phyloP scores from a whole-genome alignment of 2,797 vertebrate genomes.

The Helarctos malayanus region DNA sequence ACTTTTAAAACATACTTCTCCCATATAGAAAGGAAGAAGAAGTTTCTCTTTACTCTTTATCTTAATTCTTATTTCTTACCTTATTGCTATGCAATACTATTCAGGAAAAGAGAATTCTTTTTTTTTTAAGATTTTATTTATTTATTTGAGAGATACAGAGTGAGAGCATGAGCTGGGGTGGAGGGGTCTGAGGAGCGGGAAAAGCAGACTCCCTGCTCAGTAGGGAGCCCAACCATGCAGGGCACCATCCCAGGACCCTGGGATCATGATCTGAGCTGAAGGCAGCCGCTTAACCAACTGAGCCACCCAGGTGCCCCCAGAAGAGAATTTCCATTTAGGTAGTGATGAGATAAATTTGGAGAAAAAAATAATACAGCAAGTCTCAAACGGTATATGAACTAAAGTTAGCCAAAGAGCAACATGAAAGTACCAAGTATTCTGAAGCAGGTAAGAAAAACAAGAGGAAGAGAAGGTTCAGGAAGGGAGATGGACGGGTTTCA shows the following conservation, averaged over 20 bases:
- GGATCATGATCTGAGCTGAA: no score
- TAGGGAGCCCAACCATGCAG: no score
- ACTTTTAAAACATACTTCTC: slow-evolving; percentile 27
- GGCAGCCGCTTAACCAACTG: no score
- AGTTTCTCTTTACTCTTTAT: slow-evolving; percentile 35
- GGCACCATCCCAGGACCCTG: no score
- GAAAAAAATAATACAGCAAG: not conserved
- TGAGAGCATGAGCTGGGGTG: no score
- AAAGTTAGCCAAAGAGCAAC: not conserved
- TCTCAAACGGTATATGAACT: not conserved
- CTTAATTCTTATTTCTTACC: slow-evolving; percentile 44
- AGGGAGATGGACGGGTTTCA: not conserved
- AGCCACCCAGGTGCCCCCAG: not conserved
- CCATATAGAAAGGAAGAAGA: not conserved
- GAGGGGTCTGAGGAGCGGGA: no score
- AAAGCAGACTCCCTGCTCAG: no score
- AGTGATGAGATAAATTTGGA: not conserved
- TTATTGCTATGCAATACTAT: not conserved
- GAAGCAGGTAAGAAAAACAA: not conserved
- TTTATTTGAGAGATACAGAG: no score
- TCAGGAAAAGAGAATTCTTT: slow-evolving; percentile 46
- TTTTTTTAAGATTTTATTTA: no score
- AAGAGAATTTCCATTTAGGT: slow-evolving; percentile 42
- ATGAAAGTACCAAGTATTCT: not conserved
- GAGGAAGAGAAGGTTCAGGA: not conserved